Evolutionary conservation across 2,113 vertebrate species (phyloP), one percentile per base, ranked within the genome.

Genomic region (Cathartes aura): DNA sequence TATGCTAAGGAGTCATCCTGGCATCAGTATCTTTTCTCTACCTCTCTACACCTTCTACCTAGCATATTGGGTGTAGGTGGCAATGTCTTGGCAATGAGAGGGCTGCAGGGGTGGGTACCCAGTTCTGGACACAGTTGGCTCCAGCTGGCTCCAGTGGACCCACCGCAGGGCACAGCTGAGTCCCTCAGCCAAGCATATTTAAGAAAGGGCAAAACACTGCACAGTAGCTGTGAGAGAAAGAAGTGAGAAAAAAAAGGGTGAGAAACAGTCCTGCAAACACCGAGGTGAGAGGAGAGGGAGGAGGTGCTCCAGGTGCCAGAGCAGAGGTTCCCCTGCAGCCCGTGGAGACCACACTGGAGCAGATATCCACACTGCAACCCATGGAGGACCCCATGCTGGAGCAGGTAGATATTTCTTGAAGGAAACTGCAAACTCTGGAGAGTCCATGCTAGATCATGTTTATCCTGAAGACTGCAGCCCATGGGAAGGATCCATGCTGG

Each of bases 31-130:
- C 42, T 50, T 71, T 53, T 16, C 48, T 73, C 10, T 64, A 22
- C 22, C 4, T 58, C 24, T 66, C 23, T 6, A 23, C 11, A 29
- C 0, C 2, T 73, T 72, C 68, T 55, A 9, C 34, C 9, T 16
- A 6, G 15, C 1, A 0, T 13, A 16, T 7, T 36, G 8, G 26
- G 8, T 40, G 19, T 40, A 55, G 32, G 6, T 59, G 13, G 13
- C 20, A 38, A 60, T 12, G 9, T 14, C 45, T 47, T 70, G 45
- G 12, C 1, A 4, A 26, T 22, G 40, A 82, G 12, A 26, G 5
- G 11, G 18, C 3, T 70, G 24, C 9, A 30, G 34, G 42, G 36
- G 10, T 38, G 15, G 6, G 17, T 47, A 50, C 32, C 15, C 12
- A 70, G 17, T 60, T 9, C 30, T 64, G 45, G 29, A 12, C 30